Base-by-base conservation (phyloP, 2,888 invertebrate species). In the Melieria crassipennis region DNA sequence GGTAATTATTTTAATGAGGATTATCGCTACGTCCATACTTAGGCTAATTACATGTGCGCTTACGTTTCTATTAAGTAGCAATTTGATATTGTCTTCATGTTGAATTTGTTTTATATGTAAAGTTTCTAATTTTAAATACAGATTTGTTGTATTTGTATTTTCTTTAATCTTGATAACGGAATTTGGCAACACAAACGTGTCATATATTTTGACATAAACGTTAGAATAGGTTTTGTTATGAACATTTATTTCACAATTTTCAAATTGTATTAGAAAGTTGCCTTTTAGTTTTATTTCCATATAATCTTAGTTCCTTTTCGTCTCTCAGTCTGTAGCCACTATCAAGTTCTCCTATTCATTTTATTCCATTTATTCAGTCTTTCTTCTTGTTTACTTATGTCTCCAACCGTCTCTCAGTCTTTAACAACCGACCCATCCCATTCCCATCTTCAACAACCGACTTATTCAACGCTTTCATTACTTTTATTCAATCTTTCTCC, bases 221-320 rank as follows among this genome's bases (percentile, higher is more conserved):
- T 73, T 73, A 43, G 48, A 56, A 73, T 65, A 73, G 42, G 60
- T 69, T 30, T 61, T 69, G 11, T 66, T 71, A 11, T 9, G 48
- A 60, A 64, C 55, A 56, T 65, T 69, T n/a, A 71, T 56, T 52
- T 65, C 45, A 71, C 65, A 73, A 45, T 72, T 74, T 63, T 72
- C 46, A 50, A 74, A 72, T 72, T 70, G 71, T 48, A 70, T 63
- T 13, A 74, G 55, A 55, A 74, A 74, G 9, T 62, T 66, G 61
- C 66, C 66, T 65, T 67, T 56, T 47, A 66, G 45, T 69, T 66
- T 66, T 47, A 69, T 65, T 50, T 69, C 56, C 13, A 69, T 30
- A 30, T 3, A 30, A 30, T 1, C 30, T 30, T 30, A 1, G 30
- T 30, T 30, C 30, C 30, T 30, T 30, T 30, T 30, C 30, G 30